Evolutionary conservation across 2,113 vertebrate species (phyloP).

Genomic region (Salvelinus fontinalis): DNA sequence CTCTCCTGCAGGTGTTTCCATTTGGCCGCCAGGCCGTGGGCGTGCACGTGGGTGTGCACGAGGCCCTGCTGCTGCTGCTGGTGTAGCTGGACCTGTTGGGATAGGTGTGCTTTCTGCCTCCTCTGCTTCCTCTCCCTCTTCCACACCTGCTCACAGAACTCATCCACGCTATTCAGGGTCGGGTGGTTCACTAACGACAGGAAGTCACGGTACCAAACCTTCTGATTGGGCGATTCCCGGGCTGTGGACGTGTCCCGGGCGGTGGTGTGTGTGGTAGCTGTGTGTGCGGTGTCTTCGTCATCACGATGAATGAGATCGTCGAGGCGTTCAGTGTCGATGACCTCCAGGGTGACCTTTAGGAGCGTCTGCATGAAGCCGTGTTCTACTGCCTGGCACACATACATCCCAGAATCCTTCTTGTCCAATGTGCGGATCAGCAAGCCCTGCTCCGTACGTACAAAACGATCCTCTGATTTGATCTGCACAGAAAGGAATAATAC

Average conservation of each 20-base stretch:
- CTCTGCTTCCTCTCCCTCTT: slow-evolving; percentile 93
- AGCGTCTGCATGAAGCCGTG: slow-evolving; percentile 96
- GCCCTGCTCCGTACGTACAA: slow-evolving; percentile 90
- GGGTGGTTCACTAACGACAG: slow-evolving; percentile 96
- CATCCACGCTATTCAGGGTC: slow-evolving; percentile 93
- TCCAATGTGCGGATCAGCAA: slow-evolving; percentile 87
- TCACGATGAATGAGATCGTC: slow-evolving; percentile 89
- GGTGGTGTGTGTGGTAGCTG: slow-evolving; percentile 53
- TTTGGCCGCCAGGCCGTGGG: slow-evolving; percentile 77
- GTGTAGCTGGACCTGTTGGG: slow-evolving; percentile 21
- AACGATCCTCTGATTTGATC: slow-evolving; percentile 85
- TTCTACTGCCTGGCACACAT: slow-evolving; percentile 92
- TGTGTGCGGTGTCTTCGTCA: slow-evolving; percentile 70
- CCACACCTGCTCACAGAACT: slow-evolving; percentile 99
- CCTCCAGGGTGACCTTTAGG: slow-evolving; percentile 89
- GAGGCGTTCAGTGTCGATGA: slow-evolving; percentile 88
- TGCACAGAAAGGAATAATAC: slow-evolving; percentile 42
- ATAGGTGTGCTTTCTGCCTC: slow-evolving; percentile 80
- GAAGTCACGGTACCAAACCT: slow-evolving; percentile 98
- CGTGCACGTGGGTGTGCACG: slow-evolving; percentile 58
- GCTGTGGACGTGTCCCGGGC: slow-evolving; percentile 67
- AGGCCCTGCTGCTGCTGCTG: slow-evolving; percentile 49
- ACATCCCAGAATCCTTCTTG: slow-evolving; percentile 85
- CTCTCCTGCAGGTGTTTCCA: slow-evolving; percentile 98
- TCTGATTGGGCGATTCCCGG: slow-evolving; percentile 81